Conservation (phyloP, 2,113 vertebrate genomes). For the Heterochromis multidens region DNA sequence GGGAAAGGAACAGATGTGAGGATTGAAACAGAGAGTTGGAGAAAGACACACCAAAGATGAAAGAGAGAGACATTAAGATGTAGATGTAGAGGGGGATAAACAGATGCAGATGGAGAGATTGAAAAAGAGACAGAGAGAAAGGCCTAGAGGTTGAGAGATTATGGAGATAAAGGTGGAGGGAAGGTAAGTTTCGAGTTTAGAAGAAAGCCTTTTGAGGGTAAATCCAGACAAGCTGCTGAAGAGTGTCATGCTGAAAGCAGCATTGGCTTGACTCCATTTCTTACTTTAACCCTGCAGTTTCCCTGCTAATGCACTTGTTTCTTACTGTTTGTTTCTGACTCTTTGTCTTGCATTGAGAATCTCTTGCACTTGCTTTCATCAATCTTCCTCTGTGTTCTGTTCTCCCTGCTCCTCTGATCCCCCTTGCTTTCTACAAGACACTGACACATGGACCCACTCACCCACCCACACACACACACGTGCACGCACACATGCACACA, state of each 20-base stretch:
- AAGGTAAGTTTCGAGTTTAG: constrained; percentile 20
- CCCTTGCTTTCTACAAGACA: neutral
- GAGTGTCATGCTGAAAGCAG: neutral
- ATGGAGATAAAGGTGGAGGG: constrained; percentile 20
- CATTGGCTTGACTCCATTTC: neutral
- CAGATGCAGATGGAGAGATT: constrained; percentile 48
- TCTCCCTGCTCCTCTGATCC: neutral
- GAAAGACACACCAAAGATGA: constrained; percentile 27
- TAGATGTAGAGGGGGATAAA: constrained; percentile 18
- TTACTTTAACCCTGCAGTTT: neutral
- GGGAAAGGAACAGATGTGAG: constrained; percentile 41
- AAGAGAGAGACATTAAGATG: constrained; percentile 17
- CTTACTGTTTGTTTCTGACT: neutral
- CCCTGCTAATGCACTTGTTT: neutral
- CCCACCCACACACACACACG: neutral
- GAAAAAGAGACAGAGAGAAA: constrained; percentile 6
- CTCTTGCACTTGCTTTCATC: neutral
- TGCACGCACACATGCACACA: neutral
- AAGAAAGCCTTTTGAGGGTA: constrained; percentile 11
- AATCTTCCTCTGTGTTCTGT: neutral
- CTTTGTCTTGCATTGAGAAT: neutral
- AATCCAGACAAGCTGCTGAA: constrained; percentile 10
- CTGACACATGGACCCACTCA: neutral
- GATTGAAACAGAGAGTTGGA: constrained; percentile 29
- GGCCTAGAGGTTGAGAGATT: constrained; percentile 24